Evolutionary conservation across 2,113 vertebrate genomes (phyloP).

Genomic region (Pheucticus melanocephalus): DNA sequence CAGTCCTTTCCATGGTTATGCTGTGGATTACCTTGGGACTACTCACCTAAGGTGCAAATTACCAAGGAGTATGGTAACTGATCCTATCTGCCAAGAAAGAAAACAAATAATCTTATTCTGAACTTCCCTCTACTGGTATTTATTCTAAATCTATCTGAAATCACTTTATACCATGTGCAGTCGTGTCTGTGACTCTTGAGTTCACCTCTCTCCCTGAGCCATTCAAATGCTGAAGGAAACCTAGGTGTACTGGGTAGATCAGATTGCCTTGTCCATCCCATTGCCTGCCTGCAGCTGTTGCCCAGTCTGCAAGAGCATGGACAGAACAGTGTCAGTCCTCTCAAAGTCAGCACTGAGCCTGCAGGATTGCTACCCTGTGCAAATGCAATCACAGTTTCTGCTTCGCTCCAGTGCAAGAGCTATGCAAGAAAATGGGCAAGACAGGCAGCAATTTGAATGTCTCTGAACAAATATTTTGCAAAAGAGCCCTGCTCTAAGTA

Average conservation of each 20-base stretch:
- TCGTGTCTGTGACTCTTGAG: neutral
- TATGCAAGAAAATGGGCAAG: neutral
- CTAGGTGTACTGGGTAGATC: neutral
- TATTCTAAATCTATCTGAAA: neutral
- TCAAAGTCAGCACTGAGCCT: neutral
- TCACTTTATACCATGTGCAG: neutral
- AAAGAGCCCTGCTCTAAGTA: neutral
- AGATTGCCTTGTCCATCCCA: neutral
- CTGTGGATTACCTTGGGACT: neutral
- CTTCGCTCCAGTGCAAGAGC: neutral
- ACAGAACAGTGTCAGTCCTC: neutral
- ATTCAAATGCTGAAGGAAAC: neutral
- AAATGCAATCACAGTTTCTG: neutral
- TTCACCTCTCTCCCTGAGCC: neutral
- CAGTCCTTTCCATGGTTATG: accelerated
- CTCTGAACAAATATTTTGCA: neutral
- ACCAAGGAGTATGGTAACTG: neutral
- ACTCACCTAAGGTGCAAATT: neutral
- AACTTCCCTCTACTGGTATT: neutral
- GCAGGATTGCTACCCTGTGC: neutral
- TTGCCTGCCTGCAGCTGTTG: accelerated
- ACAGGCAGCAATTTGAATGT: neutral
- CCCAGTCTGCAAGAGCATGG: accelerated
- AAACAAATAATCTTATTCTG: neutral
- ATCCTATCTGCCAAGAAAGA: neutral